These are phyloP conservation scores for Uromys caudimaculatus DNA, from an alignment of 2,797 vertebrate genomes.

Conservation along the genomic window DNA sequence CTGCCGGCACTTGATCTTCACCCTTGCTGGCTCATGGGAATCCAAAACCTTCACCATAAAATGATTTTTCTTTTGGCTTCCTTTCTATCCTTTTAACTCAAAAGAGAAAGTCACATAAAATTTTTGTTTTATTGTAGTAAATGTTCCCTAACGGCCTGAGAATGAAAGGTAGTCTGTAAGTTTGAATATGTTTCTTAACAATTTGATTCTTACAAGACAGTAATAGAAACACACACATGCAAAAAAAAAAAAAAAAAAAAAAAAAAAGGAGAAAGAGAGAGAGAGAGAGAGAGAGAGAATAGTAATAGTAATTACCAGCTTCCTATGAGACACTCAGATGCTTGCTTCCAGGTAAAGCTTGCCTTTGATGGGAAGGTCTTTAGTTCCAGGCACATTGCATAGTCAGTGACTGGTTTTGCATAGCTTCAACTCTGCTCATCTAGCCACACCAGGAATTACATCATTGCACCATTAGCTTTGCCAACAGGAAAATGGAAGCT, in stretches of 20 bases:
- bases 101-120: neutral
- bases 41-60: neutral
- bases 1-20: neutral
- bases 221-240: neutral
- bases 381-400: neutral
- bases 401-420: neutral
- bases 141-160: neutral
- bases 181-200: neutral
- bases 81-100: neutral
- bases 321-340: neutral
- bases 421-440: neutral
- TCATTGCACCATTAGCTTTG: neutral
- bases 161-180: constrained; percentile 41
- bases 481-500: neutral
- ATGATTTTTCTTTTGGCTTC: neutral
- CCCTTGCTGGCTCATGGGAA: neutral
- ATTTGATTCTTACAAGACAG: neutral
- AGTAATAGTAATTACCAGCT: neutral
- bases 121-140: constrained; percentile 5
- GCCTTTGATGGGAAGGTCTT: neutral
- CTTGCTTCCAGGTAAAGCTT: neutral
- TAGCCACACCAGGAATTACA: neutral
- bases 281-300: too few relatives aligned
- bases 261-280: rapidly evolving
- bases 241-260: neutral